Evolutionary conservation across 2,113 vertebrate genomes (phyloP).

Genomic region (Saguinus imperator): DNA sequence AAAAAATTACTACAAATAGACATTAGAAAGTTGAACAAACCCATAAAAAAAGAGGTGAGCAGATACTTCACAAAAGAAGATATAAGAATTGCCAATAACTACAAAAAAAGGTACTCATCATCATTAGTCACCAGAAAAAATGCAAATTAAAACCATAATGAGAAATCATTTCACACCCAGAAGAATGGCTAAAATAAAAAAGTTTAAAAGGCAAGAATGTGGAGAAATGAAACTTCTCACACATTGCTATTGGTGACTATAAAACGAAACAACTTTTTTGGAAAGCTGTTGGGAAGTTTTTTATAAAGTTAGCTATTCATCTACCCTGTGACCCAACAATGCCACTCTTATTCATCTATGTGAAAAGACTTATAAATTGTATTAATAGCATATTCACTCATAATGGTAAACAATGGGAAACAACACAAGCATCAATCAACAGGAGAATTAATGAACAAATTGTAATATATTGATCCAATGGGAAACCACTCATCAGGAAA

Average conservation of each 20-base stretch:
- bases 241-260: not conserved
- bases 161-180: not conserved
- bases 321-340: not conserved
- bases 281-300: not conserved
- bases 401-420: not conserved
- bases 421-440: not conserved
- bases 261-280: not conserved
- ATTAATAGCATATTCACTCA: not conserved
- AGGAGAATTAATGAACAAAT: not conserved
- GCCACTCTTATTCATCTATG: not conserved
- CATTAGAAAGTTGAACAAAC: not conserved
- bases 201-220: not conserved
- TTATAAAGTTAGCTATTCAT: not conserved
- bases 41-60: not conserved
- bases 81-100: not conserved
- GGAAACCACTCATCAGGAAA: not conserved
- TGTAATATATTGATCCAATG: not conserved
- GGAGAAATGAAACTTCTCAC: not conserved
- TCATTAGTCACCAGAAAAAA: not conserved
- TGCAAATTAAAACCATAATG: not conserved
- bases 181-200: slow-evolving; percentile 1
- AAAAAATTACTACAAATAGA: slow-evolving; percentile 6
- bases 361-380: not conserved
- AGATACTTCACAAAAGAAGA: not conserved
- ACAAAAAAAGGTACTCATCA: not conserved